Base-by-base conservation (phyloP, 2,888 invertebrate genomes). In the Limenitis camilla region DNA sequence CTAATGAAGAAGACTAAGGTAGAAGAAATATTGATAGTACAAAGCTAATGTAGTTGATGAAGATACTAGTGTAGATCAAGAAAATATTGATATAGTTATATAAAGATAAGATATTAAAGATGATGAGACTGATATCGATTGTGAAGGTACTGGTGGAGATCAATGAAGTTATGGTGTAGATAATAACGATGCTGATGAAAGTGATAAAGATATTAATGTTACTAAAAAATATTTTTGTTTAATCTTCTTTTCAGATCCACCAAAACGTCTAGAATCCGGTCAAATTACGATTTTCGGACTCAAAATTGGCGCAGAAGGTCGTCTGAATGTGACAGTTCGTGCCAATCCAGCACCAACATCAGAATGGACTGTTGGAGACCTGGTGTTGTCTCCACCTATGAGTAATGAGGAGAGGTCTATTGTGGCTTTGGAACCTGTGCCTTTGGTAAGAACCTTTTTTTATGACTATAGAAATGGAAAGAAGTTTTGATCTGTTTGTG, bases 331-430 rank as follows among this genome's bases (percentile, higher is more conserved):
- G n/a, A 92, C 92, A 1, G 88, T 95, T 29, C 85, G 91, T 4
- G 90, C 94, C 9, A 92, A 93, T 76, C 95, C 95, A 0, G 81
- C 83, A 45, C 95, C 95, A 0, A 68, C 66, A n/a, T 89, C 91
- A 33, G 88, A 90, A 61, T 95, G 95, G 95, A 83, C 81, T 5
- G 78, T 93, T 5, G 90, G 90, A 11, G 90, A 90, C 42, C 54
- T 67, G 29, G 57, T 63, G 0, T 54, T 83, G 2, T 30, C 35
- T 0, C 73, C 80, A 0, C 70, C 69, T 0, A 55, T 61, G n/a
- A 53, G 45, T 8, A 67, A 55, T 1, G 70, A 68, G 0, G 68
- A 72, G 5, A 69, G 69, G 0, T 56, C 63, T 0, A 52, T 74
- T 29, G 63, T 63, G 0, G 81, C 82, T 0, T 29, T 76, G 36